These are phyloP conservation scores for Actinia tenebrosa DNA, from an alignment of 64 coral and sea anemone genomes.

Conservation along the genomic window DNA sequence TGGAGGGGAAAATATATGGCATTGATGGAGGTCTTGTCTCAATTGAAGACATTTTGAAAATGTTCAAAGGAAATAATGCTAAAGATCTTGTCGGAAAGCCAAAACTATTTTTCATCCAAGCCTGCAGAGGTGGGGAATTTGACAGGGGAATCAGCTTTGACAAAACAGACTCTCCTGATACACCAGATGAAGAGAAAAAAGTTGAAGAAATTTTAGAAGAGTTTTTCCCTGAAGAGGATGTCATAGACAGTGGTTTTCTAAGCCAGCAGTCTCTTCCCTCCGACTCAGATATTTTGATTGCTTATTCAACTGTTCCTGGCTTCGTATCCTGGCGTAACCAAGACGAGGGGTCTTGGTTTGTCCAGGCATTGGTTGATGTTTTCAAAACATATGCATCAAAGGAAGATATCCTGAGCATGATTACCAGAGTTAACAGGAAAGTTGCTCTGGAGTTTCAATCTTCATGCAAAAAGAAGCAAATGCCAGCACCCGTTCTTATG, in stretches of 20 bases:
- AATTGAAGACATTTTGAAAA: conserved; percentile 55
- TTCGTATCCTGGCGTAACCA: conserved; percentile 93
- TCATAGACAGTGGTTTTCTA: conserved; percentile 48
- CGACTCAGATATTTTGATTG: conserved; percentile 86
- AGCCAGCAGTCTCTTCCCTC: conserved; percentile 71
- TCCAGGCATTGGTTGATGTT: conserved; percentile 86
- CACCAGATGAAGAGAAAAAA: conserved; percentile 3
- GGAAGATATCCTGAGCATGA: conserved; percentile 96
- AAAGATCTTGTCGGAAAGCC: conserved; percentile 92
- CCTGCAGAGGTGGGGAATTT: conserved; percentile 85
- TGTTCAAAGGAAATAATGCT: conserved; percentile 85
- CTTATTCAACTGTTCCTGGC: conserved; percentile 91
- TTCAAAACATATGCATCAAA: conserved; percentile 53
- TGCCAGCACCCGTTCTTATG: conserved; percentile 91
- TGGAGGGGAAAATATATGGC: conserved; percentile 85
- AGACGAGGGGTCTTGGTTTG: conserved; percentile 92
- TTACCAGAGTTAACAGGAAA: conserved; percentile 81
- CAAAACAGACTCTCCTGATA: background rate
- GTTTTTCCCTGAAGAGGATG: conserved; percentile 29
- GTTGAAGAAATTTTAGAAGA: conserved; percentile 36
- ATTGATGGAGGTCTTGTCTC: conserved; percentile 80
- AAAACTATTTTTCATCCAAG: conserved; percentile 96
- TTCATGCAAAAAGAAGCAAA: conserved; percentile 85
- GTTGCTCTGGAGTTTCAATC: conserved; percentile 95
- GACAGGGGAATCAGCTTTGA: conserved; percentile 42